Conservation (phyloP, 1,140 invertebrate species). For the Sitobion miscanthi region DNA sequence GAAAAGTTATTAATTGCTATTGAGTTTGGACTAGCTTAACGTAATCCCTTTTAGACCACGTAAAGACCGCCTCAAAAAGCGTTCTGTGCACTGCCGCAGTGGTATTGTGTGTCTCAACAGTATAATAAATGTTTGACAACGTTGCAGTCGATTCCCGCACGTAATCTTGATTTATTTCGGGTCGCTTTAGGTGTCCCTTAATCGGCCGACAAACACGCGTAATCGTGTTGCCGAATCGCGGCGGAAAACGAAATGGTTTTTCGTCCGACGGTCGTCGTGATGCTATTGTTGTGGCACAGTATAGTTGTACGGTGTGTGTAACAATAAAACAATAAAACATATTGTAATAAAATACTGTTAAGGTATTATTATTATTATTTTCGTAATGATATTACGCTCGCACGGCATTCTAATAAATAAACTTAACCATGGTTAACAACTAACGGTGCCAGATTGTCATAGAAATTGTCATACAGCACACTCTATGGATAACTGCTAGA, state of each 20-base stretch:
- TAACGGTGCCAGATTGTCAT: no score
- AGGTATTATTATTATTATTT: no score
- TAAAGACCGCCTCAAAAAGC: background rate
- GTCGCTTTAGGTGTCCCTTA: slow-evolving; percentile 21
- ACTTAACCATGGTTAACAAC: no score
- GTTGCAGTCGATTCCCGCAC: background rate
- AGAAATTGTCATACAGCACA: no score
- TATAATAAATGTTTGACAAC: slow-evolving; percentile 40
- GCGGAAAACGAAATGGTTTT: background rate
- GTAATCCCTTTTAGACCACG: background rate
- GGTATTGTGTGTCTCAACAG: background rate
- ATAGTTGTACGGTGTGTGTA: background rate
- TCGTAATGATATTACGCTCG: no score
- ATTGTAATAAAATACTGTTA: no score
- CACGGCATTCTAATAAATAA: no score
- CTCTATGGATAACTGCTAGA: no score
- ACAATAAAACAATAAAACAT: no score
- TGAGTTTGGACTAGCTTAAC: slow-evolving; percentile 11
- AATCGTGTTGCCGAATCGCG: background rate
- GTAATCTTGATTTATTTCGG: slow-evolving; percentile 46
- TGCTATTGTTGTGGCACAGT: background rate
- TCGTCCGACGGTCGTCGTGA: background rate
- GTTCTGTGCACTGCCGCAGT: background rate
- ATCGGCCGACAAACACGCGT: background rate
- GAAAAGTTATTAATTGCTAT: slow-evolving; percentile 44